These are phyloP conservation scores for Hemicentrotus pulcherrimus DNA, from an alignment of 35 echinoderm and acorn worm genomes.

Conservation along the genomic window DNA sequence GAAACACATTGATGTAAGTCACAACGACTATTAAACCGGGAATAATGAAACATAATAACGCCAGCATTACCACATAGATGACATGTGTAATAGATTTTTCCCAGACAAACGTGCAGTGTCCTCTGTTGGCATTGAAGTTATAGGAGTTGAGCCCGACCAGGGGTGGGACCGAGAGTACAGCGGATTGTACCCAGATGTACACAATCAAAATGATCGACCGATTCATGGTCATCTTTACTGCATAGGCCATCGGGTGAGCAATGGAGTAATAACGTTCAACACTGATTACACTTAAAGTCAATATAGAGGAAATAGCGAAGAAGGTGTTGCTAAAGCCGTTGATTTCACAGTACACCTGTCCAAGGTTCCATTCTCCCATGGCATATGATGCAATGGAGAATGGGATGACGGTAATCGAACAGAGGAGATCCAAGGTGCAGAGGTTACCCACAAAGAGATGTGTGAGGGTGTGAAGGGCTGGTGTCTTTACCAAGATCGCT, in stretches of 20 bases:
- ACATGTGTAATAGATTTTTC: constrained; percentile 59
- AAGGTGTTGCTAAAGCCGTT: constrained; percentile 86
- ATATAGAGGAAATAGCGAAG: constrained; percentile 69
- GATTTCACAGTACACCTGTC: constrained; percentile 66
- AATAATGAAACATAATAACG: constrained; percentile 75
- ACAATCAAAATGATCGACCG: constrained; percentile 37
- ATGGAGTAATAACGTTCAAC: constrained; percentile 85
- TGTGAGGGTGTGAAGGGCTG: constrained; percentile 74
- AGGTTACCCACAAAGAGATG: constrained; percentile 78
- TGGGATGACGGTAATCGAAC: constrained; percentile 68
- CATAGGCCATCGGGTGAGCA: constrained; percentile 78
- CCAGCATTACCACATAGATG: constrained; percentile 59
- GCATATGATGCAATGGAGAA: constrained; percentile 65
- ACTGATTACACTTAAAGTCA: constrained; percentile 77
- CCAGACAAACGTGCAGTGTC: constrained; percentile 89
- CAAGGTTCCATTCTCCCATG: constrained; percentile 70
- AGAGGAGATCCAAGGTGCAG: constrained; percentile 75
- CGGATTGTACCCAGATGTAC: constrained; percentile 83
- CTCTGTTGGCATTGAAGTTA: constrained; percentile 64
- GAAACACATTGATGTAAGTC: constrained; percentile 77
- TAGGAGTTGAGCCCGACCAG: constrained; percentile 73
- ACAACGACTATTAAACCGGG: constrained; percentile 68
- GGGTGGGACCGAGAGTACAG: constrained; percentile 58
- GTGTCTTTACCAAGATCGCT: constrained; percentile 69
- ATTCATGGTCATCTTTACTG: constrained; percentile 58